Evolutionary conservation across 2,888 invertebrate genomes (phyloP).

Genomic region (Lasioglossum villosulum): DNA sequence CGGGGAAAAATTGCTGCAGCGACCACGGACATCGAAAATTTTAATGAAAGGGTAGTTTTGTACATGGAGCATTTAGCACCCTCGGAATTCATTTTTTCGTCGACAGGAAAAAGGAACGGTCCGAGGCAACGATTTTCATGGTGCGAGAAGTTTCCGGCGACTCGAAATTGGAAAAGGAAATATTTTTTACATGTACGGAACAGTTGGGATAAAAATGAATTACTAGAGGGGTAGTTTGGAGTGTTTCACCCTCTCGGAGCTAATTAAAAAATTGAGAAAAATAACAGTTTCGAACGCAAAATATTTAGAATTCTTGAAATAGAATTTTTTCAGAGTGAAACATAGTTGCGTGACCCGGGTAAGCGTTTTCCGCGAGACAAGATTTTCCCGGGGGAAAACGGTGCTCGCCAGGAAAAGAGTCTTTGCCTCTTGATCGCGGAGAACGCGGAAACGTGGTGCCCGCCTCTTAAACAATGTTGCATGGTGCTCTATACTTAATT

Average conservation of each 20-base stretch:
- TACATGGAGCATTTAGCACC: background rate
- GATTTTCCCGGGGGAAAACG: background rate
- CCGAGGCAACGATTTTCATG: background rate
- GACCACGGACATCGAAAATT: background rate
- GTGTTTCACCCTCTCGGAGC: background rate
- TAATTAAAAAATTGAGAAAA: background rate
- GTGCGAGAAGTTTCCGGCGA: background rate
- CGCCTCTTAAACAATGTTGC: conserved; percentile 30
- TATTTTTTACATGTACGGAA: background rate
- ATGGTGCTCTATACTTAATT: conserved; percentile 42
- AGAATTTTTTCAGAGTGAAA: background rate
- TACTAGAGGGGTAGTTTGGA: background rate
- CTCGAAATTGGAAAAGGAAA: background rate
- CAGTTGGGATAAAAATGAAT: background rate
- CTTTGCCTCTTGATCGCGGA: conserved; percentile 10
- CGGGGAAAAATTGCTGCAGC: background rate
- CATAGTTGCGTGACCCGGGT: background rate
- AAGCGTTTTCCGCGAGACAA: background rate
- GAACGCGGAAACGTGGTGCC: conserved; percentile 18
- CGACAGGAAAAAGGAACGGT: background rate
- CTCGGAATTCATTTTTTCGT: background rate
- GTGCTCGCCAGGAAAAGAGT: conserved; percentile 22
- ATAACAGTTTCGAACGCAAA: background rate
- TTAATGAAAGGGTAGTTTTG: background rate
- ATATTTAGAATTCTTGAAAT: background rate